Evolutionary conservation across 2,113 vertebrate genomes (phyloP).

Genomic region (Syrmaticus mikado): DNA sequence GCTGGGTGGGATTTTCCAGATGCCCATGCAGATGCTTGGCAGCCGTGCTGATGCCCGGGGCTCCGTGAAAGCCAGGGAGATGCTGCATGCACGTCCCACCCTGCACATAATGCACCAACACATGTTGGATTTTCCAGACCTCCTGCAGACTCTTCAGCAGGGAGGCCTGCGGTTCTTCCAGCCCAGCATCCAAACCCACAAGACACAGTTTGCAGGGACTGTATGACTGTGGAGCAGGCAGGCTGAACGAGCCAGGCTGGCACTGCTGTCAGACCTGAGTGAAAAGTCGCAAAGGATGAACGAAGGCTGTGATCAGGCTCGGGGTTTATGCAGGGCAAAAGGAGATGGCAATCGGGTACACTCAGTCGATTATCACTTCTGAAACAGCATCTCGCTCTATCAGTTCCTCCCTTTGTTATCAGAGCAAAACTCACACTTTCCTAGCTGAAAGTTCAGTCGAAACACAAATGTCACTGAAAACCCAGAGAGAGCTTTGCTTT

Average conservation of each 20-base stretch:
- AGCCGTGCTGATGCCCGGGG: not conserved
- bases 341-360: not conserved
- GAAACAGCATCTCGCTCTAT: constrained; percentile 40
- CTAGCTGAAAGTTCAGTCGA: constrained; percentile 68
- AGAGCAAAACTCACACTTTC: constrained; percentile 68
- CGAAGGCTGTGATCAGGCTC: not conserved
- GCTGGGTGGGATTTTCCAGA: not conserved
- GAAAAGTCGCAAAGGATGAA: not conserved
- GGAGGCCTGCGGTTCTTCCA: not conserved
- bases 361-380: constrained; percentile 30
- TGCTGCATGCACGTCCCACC: not conserved
- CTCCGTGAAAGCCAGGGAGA: not conserved
- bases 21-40: not conserved
- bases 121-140: constrained; percentile 8
- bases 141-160: not conserved
- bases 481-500: constrained; percentile 61
- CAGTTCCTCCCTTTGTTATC: constrained; percentile 39
- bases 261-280: not conserved
- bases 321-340: not conserved
- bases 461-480: constrained; percentile 69
- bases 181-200: fast-evolving
- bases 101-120: fast-evolving
- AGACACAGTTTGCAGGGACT: not conserved
- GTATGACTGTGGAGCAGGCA: not conserved
- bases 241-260: not conserved